phyloP scores from a whole-genome alignment of 2,113 vertebrate genomes.

The Lagopus leucura region DNA sequence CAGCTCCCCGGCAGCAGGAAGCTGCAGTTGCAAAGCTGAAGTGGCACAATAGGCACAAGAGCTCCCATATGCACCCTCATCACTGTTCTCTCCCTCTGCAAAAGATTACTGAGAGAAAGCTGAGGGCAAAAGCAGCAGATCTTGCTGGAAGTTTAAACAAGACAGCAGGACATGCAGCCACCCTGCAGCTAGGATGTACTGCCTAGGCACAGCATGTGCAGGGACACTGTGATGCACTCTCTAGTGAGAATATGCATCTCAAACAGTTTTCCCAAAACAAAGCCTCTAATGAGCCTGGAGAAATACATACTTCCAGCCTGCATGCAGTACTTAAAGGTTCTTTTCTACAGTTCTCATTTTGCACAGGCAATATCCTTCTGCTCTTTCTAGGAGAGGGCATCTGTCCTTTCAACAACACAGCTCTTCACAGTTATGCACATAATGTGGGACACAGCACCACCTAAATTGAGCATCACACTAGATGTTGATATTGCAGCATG shows the following conservation, averaged over 20 bases:
- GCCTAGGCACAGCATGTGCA: neutral
- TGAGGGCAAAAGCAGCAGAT: neutral
- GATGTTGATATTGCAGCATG: neutral
- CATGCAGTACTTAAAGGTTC: neutral
- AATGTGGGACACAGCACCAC: neutral
- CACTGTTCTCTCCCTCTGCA: neutral
- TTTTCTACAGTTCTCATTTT: neutral
- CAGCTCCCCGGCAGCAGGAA: neutral
- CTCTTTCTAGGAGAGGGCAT: fast-evolving
- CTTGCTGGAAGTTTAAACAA: neutral
- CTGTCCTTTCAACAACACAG: neutral
- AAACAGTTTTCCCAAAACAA: neutral
- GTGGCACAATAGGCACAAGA: neutral
- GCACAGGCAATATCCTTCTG: neutral
- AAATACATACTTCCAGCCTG: neutral
- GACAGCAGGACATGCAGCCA: neutral
- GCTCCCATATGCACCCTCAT: neutral
- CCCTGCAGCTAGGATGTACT: neutral
- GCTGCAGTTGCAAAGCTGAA: neutral
- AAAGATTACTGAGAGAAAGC: neutral
- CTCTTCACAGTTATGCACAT: neutral
- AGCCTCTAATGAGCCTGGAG: neutral
- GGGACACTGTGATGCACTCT: neutral
- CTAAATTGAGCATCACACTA: neutral
- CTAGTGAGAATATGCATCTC: neutral